A percentile compares a stretch with the other conserved stretches of the same genome.
These are phyloP conservation scores for Synergus umbraculus DNA, from an alignment of 2,888 invertebrate genomes.

Conservation along the genomic window DNA sequence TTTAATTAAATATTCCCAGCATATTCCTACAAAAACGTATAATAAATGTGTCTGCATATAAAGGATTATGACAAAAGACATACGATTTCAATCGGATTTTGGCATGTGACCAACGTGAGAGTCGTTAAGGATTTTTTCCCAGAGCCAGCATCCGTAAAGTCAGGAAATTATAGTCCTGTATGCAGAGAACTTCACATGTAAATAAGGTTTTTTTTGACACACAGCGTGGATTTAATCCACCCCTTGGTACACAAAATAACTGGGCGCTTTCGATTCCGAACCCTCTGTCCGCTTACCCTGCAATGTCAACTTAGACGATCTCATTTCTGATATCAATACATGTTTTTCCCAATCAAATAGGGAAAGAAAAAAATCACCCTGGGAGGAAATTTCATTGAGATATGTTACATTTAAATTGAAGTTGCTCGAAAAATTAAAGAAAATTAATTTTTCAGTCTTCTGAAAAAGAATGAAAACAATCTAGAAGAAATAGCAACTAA, in stretches of 20 bases:
- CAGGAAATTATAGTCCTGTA: conserved; percentile 28
- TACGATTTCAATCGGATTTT: neutral
- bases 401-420: neutral
- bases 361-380: neutral
- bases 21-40: neutral
- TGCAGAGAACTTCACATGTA: conserved; percentile 27
- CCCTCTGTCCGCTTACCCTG: conserved; percentile 14
- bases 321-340: conserved; percentile 36
- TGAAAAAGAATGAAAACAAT: neutral
- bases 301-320: conserved; percentile 30
- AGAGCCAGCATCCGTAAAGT: conserved; percentile 3
- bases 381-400: neutral
- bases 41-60: neutral
- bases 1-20: too few relatives aligned
- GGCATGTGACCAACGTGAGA: neutral
- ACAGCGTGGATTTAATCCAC: conserved; percentile 18
- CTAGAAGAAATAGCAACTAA: neutral
- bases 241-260: conserved; percentile 31
- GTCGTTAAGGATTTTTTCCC: conserved; percentile 26
- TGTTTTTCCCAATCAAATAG: neutral
- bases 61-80: neutral
- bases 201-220: conserved; percentile 25
- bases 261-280: conserved; percentile 29
- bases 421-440: neutral
- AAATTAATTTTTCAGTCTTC: neutral